phyloP scores from a whole-genome alignment of 2,113 vertebrate species.

The Emydura subglobosa region DNA sequence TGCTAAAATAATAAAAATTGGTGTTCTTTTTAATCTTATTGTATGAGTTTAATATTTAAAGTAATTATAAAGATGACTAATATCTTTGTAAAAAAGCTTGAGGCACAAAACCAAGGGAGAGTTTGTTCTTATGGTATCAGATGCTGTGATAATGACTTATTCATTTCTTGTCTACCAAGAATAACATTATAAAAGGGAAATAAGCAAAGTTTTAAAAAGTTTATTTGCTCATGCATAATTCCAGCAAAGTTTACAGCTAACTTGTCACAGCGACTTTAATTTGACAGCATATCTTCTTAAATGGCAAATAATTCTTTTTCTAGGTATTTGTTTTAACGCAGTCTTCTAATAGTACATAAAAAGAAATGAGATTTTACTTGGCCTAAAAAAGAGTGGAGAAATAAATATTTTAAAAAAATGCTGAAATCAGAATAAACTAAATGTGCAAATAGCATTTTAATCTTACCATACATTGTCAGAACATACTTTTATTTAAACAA shows the following conservation, averaged over 20 bases:
- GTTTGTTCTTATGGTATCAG: not conserved
- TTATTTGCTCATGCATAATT: slow-evolving; percentile 11
- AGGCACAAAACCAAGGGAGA: not conserved
- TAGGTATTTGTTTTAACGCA: slow-evolving; percentile 36
- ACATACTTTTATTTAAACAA: not conserved
- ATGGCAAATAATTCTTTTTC: slow-evolving; percentile 24
- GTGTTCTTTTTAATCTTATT: not conserved
- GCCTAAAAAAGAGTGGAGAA: not conserved
- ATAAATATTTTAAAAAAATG: not conserved
- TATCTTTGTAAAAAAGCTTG: not conserved
- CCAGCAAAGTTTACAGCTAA: not conserved
- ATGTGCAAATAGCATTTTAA: not conserved
- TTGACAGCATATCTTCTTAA: slow-evolving; percentile 44
- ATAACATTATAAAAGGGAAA: not conserved
- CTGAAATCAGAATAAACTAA: not conserved
- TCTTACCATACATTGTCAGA: not conserved
- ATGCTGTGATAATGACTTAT: not conserved
- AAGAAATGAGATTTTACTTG: not conserved
- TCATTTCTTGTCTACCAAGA: not conserved
- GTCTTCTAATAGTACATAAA: slow-evolving; percentile 6
- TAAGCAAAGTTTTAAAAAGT: not conserved
- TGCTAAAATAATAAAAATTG: not conserved
- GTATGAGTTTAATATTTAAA: not conserved
- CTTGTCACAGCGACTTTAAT: slow-evolving; percentile 45
- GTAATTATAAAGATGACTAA: slow-evolving; percentile 2